These are phyloP conservation scores for Pseudopleuronectes americanus DNA, from an alignment of 2,797 vertebrate genomes.

Conservation along the genomic window DNA sequence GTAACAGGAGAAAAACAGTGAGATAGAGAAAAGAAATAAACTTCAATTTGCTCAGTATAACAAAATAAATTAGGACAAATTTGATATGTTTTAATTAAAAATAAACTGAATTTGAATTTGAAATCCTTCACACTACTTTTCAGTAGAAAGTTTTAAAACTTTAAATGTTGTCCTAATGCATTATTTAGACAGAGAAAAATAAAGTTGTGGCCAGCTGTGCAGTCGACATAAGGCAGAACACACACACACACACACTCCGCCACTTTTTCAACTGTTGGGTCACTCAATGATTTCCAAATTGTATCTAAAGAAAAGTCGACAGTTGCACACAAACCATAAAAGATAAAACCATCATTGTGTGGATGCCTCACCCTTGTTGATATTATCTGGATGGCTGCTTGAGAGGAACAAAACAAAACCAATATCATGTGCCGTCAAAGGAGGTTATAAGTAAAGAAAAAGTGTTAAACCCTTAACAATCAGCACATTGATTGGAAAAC, in stretches of 20 bases:
- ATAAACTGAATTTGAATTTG: neutral
- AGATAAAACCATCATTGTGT: neutral
- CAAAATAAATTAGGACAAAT: neutral
- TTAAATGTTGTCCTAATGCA: neutral
- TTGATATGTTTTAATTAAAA: neutral
- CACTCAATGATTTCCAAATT: neutral
- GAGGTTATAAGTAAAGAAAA: constrained; percentile 54
- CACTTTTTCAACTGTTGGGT: neutral
- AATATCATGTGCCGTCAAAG: constrained; percentile 67
- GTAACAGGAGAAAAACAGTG: neutral
- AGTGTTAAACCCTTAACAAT: constrained; percentile 62
- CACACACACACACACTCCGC: neutral
- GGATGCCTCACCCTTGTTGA: constrained; percentile 14
- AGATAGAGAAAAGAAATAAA: neutral
- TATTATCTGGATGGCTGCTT: constrained; percentile 72
- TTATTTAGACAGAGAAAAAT: neutral
- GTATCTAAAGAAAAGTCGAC: neutral
- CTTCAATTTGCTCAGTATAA: neutral
- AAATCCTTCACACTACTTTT: neutral
- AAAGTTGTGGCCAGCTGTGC: constrained; percentile 1
- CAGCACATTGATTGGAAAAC: constrained; percentile 81
- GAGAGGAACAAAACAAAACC: constrained; percentile 72
- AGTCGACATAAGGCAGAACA: neutral
- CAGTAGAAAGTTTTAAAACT: neutral
- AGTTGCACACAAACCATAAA: neutral